A percentile compares a stretch with the other conserved stretches of the same genome.
These are phyloP conservation scores for Chaitophorus viminalis DNA, from an alignment of 2,888 invertebrate genomes.

Conservation along the genomic window DNA sequence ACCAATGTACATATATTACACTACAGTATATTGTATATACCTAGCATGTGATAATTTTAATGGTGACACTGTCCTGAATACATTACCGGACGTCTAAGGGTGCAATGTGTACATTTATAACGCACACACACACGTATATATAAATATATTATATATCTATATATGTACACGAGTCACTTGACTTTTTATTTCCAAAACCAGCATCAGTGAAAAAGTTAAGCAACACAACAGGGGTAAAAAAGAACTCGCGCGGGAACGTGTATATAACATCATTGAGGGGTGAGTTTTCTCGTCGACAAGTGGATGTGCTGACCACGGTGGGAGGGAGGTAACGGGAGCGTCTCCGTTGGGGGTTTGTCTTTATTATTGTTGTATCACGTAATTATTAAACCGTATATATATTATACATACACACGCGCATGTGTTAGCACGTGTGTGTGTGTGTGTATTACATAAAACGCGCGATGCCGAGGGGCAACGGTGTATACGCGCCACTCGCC, in stretches of 20 bases:
- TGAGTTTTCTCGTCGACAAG: conserved; percentile 52
- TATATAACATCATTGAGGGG: conserved; percentile 38
- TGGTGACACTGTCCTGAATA: conserved; percentile 43
- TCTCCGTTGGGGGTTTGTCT: conserved; percentile 53
- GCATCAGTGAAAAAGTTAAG: conserved; percentile 43
- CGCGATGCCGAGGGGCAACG: conserved; percentile 43
- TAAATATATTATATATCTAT: background rate
- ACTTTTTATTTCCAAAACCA: conserved; percentile 53
- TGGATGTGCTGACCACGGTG: conserved; percentile 53
- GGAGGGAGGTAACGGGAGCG: background rate
- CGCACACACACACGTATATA: background rate
- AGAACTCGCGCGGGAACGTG: background rate
- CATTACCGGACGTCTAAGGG: conserved; percentile 9
- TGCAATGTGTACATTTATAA: background rate
- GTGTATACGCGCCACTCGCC: conserved; percentile 39
- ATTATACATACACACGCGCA: background rate
- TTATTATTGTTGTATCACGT: conserved; percentile 60
- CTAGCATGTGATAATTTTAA: conserved; percentile 20
- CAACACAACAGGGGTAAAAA: conserved; percentile 40
- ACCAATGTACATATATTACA: background rate
- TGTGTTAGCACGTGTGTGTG: background rate
- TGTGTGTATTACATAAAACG: conserved; percentile 1
- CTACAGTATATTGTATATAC: background rate
- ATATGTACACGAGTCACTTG: conserved; percentile 46
- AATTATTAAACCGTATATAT: conserved; percentile 45